Evolutionary conservation across 2,113 vertebrate genomes (phyloP).

Genomic region (Chrysochloris asiatica): DNA sequence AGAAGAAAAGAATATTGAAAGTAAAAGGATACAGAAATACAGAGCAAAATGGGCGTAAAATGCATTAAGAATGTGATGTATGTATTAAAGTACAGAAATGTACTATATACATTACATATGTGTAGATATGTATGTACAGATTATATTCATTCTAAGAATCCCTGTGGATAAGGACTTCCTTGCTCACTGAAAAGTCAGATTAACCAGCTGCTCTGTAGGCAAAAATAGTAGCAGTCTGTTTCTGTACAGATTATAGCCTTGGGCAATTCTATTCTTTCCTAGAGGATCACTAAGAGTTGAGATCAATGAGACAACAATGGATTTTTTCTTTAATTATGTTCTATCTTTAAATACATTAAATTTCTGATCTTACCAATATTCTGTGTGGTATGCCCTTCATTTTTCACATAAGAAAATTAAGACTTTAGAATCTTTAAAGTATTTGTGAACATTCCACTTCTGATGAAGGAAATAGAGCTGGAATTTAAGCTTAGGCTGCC

Average conservation of each 20-base stretch:
- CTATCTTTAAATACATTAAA: not conserved
- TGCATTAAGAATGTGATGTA: not conserved
- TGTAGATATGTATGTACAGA: too few relatives aligned
- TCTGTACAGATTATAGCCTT: too few relatives aligned
- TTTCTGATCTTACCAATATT: not conserved
- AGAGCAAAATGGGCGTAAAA: not conserved
- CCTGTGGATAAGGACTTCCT: too few relatives aligned
- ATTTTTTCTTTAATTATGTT: not conserved
- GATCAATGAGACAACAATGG: too few relatives aligned
- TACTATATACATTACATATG: not conserved
- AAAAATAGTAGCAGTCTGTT: too few relatives aligned
- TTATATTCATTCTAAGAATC: too few relatives aligned
- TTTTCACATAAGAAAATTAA: not conserved
- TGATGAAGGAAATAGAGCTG: not conserved
- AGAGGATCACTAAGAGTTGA: too few relatives aligned
- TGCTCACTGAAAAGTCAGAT: too few relatives aligned
- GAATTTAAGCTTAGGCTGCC: not conserved
- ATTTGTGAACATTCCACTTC: not conserved
- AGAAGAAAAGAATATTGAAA: slow-evolving; percentile 2
- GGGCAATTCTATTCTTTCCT: too few relatives aligned
- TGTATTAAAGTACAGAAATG: not conserved
- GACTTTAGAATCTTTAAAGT: not conserved
- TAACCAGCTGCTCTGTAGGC: too few relatives aligned
- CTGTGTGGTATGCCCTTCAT: not conserved
- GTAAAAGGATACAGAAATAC: slow-evolving; percentile 5